phyloP scores from a whole-genome alignment of 2,113 vertebrate genomes.

The Entomyzon cyanotis region DNA sequence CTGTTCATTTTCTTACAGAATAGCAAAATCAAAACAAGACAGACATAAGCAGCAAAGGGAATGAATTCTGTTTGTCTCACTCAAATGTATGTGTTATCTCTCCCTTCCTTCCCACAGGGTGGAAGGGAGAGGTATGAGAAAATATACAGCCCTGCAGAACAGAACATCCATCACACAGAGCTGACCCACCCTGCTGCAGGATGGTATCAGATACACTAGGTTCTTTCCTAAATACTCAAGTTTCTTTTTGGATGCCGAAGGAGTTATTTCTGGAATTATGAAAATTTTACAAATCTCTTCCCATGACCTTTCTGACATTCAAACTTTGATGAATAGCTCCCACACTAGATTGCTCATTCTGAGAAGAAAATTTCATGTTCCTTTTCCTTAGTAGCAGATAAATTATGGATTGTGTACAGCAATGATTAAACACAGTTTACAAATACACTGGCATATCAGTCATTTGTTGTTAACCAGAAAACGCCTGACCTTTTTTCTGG shows the following conservation, averaged over 20 bases:
- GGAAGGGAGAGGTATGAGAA: neutral
- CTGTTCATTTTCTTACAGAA: neutral
- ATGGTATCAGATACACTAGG: neutral
- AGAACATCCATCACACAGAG: neutral
- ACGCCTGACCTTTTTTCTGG: neutral
- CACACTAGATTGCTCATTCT: slow-evolving; percentile 35
- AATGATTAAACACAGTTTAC: slow-evolving; percentile 1
- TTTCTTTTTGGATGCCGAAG: slow-evolving; percentile 10
- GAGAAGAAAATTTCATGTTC: slow-evolving; percentile 51
- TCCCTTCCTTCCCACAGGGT: neutral
- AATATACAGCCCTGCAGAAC: neutral
- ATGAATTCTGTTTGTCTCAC: neutral
- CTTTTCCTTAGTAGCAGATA: slow-evolving; percentile 35
- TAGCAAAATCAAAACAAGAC: neutral
- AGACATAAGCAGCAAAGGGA: neutral
- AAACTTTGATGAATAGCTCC: slow-evolving; percentile 54
- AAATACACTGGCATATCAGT: slow-evolving; percentile 3
- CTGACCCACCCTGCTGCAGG: neutral
- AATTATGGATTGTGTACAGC: slow-evolving; percentile 14
- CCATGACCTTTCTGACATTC: slow-evolving; percentile 67
- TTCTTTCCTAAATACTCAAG: slow-evolving; percentile 19
- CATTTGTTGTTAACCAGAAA: neutral
- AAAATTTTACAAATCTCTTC: slow-evolving; percentile 70
- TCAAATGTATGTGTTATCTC: neutral
- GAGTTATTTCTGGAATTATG: slow-evolving; percentile 62